These are phyloP conservation scores for Ondatra zibethicus DNA, from an alignment of 2,113 vertebrate species.

Conservation along the genomic window DNA sequence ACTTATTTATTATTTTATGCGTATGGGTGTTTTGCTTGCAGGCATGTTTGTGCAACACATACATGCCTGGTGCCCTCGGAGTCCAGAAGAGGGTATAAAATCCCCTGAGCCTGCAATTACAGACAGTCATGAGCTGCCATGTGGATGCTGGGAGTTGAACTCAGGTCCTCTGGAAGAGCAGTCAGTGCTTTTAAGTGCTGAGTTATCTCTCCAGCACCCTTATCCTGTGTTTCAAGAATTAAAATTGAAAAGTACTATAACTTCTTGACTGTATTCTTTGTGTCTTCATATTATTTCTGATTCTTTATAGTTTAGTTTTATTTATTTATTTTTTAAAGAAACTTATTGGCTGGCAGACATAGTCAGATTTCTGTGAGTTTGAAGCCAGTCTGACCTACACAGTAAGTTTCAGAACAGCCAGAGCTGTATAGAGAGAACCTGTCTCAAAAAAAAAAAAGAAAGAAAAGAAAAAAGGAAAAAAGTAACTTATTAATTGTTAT, in stretches of 20 bases:
- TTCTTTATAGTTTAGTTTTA: neutral
- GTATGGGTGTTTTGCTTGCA: neutral
- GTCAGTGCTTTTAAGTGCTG: neutral
- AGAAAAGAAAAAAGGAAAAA: neutral
- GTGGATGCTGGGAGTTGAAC: neutral
- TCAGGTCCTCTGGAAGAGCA: neutral
- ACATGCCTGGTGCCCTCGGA: neutral
- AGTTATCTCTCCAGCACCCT: neutral
- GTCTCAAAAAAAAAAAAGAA: neutral
- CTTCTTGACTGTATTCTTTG: neutral
- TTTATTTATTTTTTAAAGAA: neutral
- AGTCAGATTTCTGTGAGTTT: neutral
- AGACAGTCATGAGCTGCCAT: neutral
- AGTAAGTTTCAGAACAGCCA: neutral
- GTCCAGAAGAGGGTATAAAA: neutral
- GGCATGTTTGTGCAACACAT: neutral
- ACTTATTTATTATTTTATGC: neutral
- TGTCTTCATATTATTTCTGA: neutral
- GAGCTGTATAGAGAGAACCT: neutral
- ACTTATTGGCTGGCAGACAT: neutral
- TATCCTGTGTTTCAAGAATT: neutral
- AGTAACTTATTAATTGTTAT: neutral
- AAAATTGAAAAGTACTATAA: neutral
- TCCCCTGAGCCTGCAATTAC: neutral
- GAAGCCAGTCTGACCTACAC: neutral